Percentiles rank a stretch among this genome's conserved stretches.
Evolutionary conservation across 2,113 vertebrate species (phyloP).

Genomic region (Nannospalax galili): DNA sequence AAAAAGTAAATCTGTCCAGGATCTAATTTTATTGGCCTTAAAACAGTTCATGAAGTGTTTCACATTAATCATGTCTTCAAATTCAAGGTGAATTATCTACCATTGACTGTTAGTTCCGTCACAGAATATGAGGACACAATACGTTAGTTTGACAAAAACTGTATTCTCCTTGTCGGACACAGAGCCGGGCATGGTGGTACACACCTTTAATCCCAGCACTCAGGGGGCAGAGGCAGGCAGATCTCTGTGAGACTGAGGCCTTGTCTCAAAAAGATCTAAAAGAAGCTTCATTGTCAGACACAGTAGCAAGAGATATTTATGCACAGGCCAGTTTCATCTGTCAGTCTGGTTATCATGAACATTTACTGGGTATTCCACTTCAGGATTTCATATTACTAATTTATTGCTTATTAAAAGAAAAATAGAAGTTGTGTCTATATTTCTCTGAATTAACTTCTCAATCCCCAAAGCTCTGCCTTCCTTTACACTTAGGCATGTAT

Average conservation of each 20-base stretch:
- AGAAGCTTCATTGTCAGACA: not conserved
- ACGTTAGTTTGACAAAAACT: not conserved
- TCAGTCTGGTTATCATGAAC: not conserved
- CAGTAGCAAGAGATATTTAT: not conserved
- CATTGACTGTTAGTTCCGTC: not conserved
- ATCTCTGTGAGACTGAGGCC: no score
- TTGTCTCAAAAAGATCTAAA: no score
- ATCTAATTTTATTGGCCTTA: not conserved
- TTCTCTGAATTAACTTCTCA: not conserved
- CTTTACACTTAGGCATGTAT: not conserved
- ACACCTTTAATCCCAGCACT: no score
- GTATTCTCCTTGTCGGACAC: not conserved
- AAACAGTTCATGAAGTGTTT: not conserved
- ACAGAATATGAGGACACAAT: not conserved
- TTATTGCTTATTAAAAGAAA: not conserved
- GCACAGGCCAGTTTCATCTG: not conserved
- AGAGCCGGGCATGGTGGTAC: no score
- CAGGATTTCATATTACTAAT: not conserved
- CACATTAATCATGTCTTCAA: not conserved
- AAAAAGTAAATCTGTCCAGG: not conserved
- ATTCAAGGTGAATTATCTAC: not conserved
- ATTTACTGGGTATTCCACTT: not conserved
- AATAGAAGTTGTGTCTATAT: not conserved
- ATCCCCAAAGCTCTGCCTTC: not conserved
- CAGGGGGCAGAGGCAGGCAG: no score